phyloP scores from a whole-genome alignment of 2,113 vertebrate genomes.

The Ceuthmochares aereus region DNA sequence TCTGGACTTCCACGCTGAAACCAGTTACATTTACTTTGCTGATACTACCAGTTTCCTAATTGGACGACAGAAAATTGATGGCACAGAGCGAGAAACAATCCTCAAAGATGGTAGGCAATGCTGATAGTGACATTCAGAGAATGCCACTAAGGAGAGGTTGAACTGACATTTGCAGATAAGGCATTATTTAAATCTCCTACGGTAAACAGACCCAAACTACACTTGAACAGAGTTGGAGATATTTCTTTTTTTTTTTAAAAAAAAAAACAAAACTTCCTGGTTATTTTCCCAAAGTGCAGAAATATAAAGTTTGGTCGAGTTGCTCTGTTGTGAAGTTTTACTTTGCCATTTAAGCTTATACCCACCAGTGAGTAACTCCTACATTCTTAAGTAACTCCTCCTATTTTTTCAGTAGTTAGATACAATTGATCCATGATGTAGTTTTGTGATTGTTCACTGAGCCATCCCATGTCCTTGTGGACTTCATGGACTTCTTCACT shows the following conservation, averaged over 20 bases:
- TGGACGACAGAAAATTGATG: conserved; percentile 94
- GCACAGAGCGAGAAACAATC: conserved; percentile 90
- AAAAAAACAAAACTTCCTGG: not conserved
- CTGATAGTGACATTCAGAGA: not conserved
- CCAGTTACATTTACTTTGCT: conserved; percentile 94
- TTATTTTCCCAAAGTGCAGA: not conserved
- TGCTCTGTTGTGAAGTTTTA: not conserved
- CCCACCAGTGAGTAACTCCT: not conserved
- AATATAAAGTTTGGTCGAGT: not conserved
- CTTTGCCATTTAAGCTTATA: not conserved
- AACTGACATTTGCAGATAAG: not conserved
- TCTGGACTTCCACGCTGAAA: conserved; percentile 93
- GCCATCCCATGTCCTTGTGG: not conserved
- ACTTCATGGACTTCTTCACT: not conserved
- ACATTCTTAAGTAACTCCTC: too few species aligned
- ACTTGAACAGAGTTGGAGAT: not conserved
- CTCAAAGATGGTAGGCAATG: conserved; percentile 90
- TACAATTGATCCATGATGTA: not conserved
- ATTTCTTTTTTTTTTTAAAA: not conserved
- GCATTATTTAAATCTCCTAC: not conserved
- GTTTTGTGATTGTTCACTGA: not conserved
- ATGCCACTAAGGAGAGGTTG: not conserved
- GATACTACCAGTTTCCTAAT: conserved; percentile 98
- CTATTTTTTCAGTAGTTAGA: not conserved
- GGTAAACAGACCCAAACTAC: not conserved